Percentiles rank a stretch among this genome's conserved stretches.
These are phyloP conservation scores for Holacanthella duospinosa DNA, from an alignment of 2,888 invertebrate species.

Conservation along the genomic window DNA sequence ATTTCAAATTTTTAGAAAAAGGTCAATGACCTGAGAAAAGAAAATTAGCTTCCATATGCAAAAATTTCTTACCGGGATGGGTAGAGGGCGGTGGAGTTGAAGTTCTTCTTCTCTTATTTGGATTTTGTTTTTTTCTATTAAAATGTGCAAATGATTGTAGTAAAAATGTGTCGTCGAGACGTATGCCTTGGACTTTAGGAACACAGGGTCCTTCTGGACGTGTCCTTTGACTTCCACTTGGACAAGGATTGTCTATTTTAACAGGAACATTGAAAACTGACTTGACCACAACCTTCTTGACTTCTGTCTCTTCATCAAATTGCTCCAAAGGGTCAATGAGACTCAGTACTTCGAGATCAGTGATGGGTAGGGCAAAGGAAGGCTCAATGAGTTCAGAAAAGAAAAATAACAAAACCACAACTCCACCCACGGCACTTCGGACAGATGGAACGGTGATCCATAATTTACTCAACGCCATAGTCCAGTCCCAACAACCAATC, in stretches of 20 bases:
- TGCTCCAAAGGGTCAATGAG: constrained; percentile 8
- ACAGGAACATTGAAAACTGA: constrained; percentile 8
- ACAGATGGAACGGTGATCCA: too few species aligned
- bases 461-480: too few species aligned
- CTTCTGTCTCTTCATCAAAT: neutral
- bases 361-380: neutral
- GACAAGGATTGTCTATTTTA: neutral
- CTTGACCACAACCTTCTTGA: neutral
- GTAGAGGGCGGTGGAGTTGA: neutral
- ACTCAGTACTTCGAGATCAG: neutral
- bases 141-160: neutral
- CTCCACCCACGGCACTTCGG: neutral
- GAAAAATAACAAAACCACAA: neutral
- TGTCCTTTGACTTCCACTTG: neutral
- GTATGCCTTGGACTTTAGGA: neutral
- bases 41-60: too few species aligned
- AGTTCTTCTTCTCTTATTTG: neutral
- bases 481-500: too few species aligned
- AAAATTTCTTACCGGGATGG: neutral
- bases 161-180: neutral
- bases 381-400: neutral
- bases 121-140: neutral
- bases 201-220: neutral
- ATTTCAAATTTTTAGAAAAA: too few species aligned
- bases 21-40: too few species aligned